Percentiles rank a stretch among this genome's conserved stretches.
Conservation (phyloP, 2,113 vertebrate genomes). For the Scomber japonicus region DNA sequence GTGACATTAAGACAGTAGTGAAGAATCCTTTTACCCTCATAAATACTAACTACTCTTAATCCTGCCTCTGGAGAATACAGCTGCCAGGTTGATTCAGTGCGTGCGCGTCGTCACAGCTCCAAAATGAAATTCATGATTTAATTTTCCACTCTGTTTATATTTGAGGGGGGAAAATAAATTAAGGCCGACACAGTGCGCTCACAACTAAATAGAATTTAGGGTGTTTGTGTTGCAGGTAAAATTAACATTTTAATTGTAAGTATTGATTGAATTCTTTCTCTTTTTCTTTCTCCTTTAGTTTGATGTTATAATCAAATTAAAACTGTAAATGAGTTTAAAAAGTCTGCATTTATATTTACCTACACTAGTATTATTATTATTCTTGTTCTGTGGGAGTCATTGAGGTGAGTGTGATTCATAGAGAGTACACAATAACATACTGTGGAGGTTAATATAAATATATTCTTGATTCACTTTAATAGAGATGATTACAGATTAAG, state of each 20-base stretch:
- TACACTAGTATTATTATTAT: too few relatives aligned
- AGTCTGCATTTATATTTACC: too few relatives aligned
- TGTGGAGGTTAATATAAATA: too few relatives aligned
- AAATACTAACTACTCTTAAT: slow-evolving; percentile 45
- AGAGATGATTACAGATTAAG: too few relatives aligned
- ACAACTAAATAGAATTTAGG: background rate
- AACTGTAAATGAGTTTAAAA: too few relatives aligned
- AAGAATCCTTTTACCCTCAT: slow-evolving; percentile 25
- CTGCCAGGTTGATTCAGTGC: background rate
- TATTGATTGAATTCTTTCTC: background rate
- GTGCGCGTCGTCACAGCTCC: slow-evolving; percentile 5
- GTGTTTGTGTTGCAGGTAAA: background rate
- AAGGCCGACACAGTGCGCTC: background rate
- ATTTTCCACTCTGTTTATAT: slow-evolving; percentile 7
- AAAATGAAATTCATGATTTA: background rate
- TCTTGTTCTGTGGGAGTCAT: too few relatives aligned
- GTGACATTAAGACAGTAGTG: slow-evolving; percentile 34
- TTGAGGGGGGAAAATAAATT: background rate
- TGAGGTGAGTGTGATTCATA: too few relatives aligned
- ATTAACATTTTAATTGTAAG: background rate
- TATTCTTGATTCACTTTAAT: too few relatives aligned
- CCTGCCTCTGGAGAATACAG: background rate
- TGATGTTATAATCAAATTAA: too few relatives aligned
- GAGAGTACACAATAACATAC: too few relatives aligned
- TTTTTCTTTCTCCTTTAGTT: too few relatives aligned